A percentile compares a stretch with the other conserved stretches of the same genome.
These are phyloP conservation scores for Acomys russatus DNA, from an alignment of 2,797 vertebrate species.

Conservation along the genomic window DNA sequence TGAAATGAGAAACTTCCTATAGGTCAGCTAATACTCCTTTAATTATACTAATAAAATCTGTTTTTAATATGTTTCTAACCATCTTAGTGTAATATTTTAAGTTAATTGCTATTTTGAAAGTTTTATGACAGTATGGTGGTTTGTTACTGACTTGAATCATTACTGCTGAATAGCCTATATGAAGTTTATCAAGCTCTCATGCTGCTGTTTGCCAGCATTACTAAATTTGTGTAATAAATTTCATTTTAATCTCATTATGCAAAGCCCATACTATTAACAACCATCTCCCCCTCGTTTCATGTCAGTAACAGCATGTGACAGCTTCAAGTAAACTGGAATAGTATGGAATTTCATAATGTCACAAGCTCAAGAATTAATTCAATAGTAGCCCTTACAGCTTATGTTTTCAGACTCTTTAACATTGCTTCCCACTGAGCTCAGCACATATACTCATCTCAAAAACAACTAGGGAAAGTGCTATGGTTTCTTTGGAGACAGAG, in stretches of 20 bases:
- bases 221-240: background rate
- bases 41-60: constrained; percentile 5
- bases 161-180: background rate
- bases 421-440: constrained; percentile 51
- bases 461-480: background rate
- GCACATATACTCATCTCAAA: background rate
- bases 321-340: constrained; percentile 34
- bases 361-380: constrained; percentile 44
- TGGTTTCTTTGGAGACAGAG: constrained; percentile 44
- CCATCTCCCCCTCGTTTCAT: constrained; percentile 39
- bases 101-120: constrained; percentile 22
- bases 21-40: constrained; percentile 55
- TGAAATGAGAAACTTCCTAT: background rate
- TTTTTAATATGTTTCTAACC: constrained; percentile 33
- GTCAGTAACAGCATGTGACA: background rate
- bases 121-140: background rate
- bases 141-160: constrained; percentile 4
- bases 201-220: background rate
- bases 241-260: constrained; percentile 44
- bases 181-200: constrained; percentile 3
- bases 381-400: constrained; percentile 22
- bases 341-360: constrained; percentile 35
- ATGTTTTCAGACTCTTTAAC: background rate
- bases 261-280: background rate
- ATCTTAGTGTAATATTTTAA: constrained; percentile 52